Evolutionary conservation across 2,797 vertebrate species (phyloP), one percentile per base, ranked within the genome.

Genomic region (Pitangus sulphuratus): DNA sequence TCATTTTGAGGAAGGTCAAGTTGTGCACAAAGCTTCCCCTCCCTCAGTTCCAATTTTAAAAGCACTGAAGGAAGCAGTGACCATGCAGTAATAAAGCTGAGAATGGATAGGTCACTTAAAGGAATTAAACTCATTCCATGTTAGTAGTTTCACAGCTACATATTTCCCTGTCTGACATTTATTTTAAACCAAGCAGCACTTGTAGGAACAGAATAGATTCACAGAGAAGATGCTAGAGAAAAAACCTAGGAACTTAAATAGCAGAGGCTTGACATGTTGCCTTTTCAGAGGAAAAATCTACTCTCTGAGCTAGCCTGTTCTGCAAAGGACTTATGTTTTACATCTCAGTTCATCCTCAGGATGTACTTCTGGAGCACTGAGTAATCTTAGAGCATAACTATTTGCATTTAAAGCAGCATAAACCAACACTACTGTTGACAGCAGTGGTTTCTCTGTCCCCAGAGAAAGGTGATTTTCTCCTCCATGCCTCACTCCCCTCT

Each of bases 61-160:
- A 93, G 74, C 54, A 77, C 45, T 7, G 24, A 78, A 33, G 40
- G 54, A 78, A 93, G 77, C 60, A 89, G 54, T 35, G 80, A 84
- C 92, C 84, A 58, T 86, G 45, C 39, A 92, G 80, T 44, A 92
- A 92, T 92, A 95, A 87, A 91, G 75, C 18, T 74, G 68, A 90
- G 90, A 96, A 96, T 24, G 16, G 66, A 95, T 77, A 83, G 82
- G 89, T 89, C 68, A 77, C 81, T 91, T 93, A 77, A 84, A 91
- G 70, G 77, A 84, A 96, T 85, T 90, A 92, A 84, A 92, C 58
- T 69, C 37, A 90, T 92, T 95, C 79, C 79, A 86, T 86, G 58
- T 72, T 83, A 89, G 84, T 50, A 83, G 79, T 72, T 97, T 92
- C 77, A 91, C 42, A 82, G 89, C 42, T 82, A 90, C 58, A 9